Base-by-base conservation (phyloP, 2,797 vertebrate species). In the Sardinella longiceps region DNA sequence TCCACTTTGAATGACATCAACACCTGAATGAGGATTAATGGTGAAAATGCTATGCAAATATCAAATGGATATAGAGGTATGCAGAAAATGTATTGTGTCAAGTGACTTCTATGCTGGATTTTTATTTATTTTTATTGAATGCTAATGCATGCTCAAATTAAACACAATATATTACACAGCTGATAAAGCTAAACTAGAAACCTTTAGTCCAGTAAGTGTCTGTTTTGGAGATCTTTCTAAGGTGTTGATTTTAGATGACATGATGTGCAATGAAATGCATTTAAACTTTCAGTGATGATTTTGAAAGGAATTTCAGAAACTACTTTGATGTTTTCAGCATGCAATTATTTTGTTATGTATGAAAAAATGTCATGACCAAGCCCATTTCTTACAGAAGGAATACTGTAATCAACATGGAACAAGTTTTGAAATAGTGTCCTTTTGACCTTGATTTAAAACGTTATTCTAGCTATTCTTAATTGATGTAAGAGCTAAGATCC, bases 241-340 rank as follows among this genome's bases (percentile, higher is more conserved):
- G 37, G 37, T 28, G 28, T 37, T 70, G 63, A 70, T 70, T 70
- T 33, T 77, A 77, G 20, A 23, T 43, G 39, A 43, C 37, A 77
- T 43, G 70, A 74, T 37, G 30, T 14, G 33, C 39, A 74, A 74
- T 74, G 66, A 37, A 33, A 74, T 74, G n/a, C n/a, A 74, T 74
- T 37, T 37, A 33, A 6, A 77, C 43, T 39, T 12, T 37, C 18
- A 23, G 11, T 39, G 70, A 43, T 39, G 18, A 43, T 23, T 77
- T 77, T 39, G 9, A 33, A 33, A 43, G 20, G 20, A 2, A 39
- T 77, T 77, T 77, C 11, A 77, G 37, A 77, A 77, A 43, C 70
- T 77, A 77, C 70, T 77, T 39, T 43, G 70, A 77, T 39, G 37
- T 77, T 77, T 77, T 43, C 37, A 43, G 70, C 70, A 77, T 77